These are phyloP conservation scores for Spea hammondii DNA, from an alignment of 2,797 vertebrate species.

Conservation along the genomic window DNA sequence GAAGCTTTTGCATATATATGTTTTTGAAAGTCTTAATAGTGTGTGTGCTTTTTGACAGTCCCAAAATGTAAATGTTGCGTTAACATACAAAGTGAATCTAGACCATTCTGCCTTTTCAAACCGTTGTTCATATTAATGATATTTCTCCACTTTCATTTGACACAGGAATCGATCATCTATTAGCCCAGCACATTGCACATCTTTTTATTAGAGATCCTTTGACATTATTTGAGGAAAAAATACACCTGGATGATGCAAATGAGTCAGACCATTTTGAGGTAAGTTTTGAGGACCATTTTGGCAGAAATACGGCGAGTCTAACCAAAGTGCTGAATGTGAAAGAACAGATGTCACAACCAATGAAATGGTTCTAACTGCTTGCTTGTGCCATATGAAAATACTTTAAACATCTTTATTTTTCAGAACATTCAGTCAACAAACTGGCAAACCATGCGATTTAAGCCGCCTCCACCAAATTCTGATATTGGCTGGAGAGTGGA, in stretches of 20 bases:
- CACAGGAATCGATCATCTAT: constrained; percentile 90
- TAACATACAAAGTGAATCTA: too few relatives aligned
- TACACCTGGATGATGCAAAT: constrained; percentile 93
- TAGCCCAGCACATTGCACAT: constrained; percentile 97
- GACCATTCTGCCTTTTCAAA: too few relatives aligned
- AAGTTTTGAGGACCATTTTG: constrained; percentile 1
- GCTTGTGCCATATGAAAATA: background rate
- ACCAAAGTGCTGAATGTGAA: background rate
- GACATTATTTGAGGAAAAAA: constrained; percentile 91
- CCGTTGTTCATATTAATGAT: too few relatives aligned
- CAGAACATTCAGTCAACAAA: constrained; percentile 98
- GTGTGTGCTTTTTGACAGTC: too few relatives aligned
- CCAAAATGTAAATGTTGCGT: too few relatives aligned
- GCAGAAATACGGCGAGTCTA: background rate
- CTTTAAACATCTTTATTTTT: constrained; percentile 44
- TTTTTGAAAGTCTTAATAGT: too few relatives aligned
- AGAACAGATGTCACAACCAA: too few relatives aligned
- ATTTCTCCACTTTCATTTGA: constrained; percentile 50
- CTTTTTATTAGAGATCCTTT: constrained; percentile 97
- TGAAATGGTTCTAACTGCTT: too few relatives aligned
- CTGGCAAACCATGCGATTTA: constrained; percentile 99
- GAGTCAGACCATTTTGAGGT: constrained; percentile 99
- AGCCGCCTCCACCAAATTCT: constrained; percentile 96
- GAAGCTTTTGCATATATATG: too few relatives aligned
- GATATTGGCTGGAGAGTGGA: constrained; percentile 99